Evolutionary conservation across 2,113 vertebrate species (phyloP).

Genomic region (Lophius piscatorius): DNA sequence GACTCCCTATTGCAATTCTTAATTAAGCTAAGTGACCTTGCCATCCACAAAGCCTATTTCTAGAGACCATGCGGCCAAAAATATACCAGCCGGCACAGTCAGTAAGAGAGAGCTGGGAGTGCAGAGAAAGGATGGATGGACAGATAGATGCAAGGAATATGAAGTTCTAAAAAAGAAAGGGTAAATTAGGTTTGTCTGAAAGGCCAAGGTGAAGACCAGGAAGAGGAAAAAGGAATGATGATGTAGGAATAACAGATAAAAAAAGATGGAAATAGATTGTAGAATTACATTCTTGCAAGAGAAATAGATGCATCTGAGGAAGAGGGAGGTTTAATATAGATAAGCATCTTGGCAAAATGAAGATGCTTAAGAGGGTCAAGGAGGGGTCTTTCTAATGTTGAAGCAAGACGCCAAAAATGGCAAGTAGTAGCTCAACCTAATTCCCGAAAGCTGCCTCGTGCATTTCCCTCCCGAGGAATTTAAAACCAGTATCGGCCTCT

Average conservation of each 20-base stretch:
- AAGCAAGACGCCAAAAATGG: constrained; percentile 79
- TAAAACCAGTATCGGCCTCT: constrained; percentile 49
- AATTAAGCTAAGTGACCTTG: constrained; percentile 76
- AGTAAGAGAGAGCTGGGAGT: constrained; percentile 4
- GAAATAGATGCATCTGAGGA: not conserved
- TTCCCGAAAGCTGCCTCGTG: constrained; percentile 63
- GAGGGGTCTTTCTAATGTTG: constrained; percentile 73
- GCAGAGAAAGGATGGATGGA: constrained; percentile 16
- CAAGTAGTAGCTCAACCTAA: constrained; percentile 79
- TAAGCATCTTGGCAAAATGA: constrained; percentile 53
- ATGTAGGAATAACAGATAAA: not conserved
- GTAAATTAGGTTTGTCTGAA: constrained; percentile 56
- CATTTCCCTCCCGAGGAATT: constrained; percentile 48
- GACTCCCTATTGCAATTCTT: constrained; percentile 63
- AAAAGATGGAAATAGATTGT: not conserved
- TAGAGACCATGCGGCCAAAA: constrained; percentile 54
- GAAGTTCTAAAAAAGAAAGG: constrained; percentile 20
- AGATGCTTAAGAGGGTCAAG: constrained; percentile 64
- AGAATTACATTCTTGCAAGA: not conserved
- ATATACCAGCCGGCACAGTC: constrained; percentile 53
- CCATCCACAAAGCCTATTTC: constrained; percentile 60
- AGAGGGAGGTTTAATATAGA: constrained; percentile 17
- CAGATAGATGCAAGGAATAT: constrained; percentile 16
- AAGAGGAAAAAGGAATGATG: constrained; percentile 31
- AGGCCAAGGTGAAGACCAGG: constrained; percentile 58